Evolutionary conservation across 2,888 invertebrate species (phyloP), one percentile per base, ranked within the genome.

Genomic region (Eupithecia dodoneata): DNA sequence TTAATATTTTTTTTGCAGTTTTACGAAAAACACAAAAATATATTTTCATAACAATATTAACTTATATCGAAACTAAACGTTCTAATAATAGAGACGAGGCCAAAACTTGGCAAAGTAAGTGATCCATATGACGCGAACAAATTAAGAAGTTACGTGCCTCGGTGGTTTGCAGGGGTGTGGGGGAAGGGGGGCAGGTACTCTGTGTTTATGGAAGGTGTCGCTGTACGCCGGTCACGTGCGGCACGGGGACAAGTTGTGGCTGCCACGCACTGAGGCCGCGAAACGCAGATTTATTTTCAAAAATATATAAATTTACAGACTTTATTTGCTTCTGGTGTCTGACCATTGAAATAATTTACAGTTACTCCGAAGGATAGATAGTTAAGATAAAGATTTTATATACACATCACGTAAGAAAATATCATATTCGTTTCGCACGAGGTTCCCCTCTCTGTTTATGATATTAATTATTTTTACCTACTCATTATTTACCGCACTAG

Each of bases 181-280:
- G 49, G 15, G 4, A 30, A 59, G 66, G 71, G 45, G 74, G 59
- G 12, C 76, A 66, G 76, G 18, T 81, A 82, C 85, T 85, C 82
- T 82, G 84, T 87, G 84, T 86, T 88, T 86, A 86, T 83, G 83
- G 82, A 79, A 82, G 82, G 80, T 80, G 82, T 78, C 83, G 78
- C 74, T 79, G 81, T 79, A 87, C 86, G 86, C 88, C 72, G 84
- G 82, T 83, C 88, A 88, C 88, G 88, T 88, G 81, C 84, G 78
- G 80, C 81, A 80, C 80, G 82, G 79, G 55, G 82, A 81, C 82
- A 73, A 78, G 80, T 80, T 79, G 80, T 75, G 81, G 80, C 67
- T 44, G 59, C 59, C 59, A 81, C 82, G 79, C 82, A 83, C 82
- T 74, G 70, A 41, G 72, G 9, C 30, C 63, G 63, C 10, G 59